Percentiles rank a stretch among this genome's conserved stretches.
Conservation (phyloP, 2,797 vertebrate genomes). For the Pipistrellus pygmaeus region DNA sequence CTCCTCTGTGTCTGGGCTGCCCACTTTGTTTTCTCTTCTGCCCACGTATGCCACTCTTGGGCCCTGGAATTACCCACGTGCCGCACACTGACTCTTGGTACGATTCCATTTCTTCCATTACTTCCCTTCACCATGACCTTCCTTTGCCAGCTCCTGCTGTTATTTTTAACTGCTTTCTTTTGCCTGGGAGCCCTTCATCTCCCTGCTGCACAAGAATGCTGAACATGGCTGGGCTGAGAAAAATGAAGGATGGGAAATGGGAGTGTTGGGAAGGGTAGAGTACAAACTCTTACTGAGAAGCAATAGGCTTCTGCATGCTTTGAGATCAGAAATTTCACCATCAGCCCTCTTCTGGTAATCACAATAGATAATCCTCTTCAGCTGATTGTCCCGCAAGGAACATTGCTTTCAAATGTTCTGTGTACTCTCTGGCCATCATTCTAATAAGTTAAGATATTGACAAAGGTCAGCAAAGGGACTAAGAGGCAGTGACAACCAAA, state of each 20-base stretch:
- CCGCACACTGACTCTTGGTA: conserved; percentile 24
- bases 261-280: background rate
- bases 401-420: background rate
- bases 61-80: background rate
- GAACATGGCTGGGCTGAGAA: background rate
- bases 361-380: background rate
- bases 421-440: background rate
- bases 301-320: background rate
- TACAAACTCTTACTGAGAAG: background rate
- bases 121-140: conserved; percentile 11
- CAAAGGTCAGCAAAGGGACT: background rate
- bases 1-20: conserved; percentile 19
- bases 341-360: conserved; percentile 1
- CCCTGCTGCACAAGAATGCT: background rate
- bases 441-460: background rate
- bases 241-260: background rate
- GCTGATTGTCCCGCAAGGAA: background rate
- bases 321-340: background rate
- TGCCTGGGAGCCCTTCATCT: background rate
- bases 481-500: background rate
- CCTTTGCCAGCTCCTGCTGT: background rate
- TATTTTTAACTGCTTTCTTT: conserved; percentile 17
- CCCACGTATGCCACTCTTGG: background rate
- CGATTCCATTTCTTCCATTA: conserved; percentile 43
- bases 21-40: background rate